These are phyloP conservation scores for Pteromalus puparum DNA, from an alignment of 1,140 invertebrate species.

Conservation along the genomic window DNA sequence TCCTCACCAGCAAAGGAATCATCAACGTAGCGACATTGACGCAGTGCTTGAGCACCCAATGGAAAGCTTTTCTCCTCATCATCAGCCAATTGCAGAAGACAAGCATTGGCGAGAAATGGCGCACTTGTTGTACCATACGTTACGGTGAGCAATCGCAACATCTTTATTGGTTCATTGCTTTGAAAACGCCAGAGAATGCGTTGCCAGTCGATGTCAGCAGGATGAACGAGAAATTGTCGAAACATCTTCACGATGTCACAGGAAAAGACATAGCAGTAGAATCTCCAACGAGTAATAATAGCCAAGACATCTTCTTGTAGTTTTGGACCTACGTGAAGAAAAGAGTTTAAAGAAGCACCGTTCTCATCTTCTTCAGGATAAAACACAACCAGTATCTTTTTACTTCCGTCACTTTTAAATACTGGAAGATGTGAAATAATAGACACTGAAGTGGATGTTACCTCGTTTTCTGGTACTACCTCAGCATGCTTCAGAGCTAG, in stretches of 20 bases:
- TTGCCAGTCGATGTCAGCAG: neutral
- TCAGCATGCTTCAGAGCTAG: neutral
- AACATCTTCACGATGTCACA: slow-evolving; percentile 17
- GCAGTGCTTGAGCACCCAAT: neutral
- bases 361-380: neutral
- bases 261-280: neutral
- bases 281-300: neutral
- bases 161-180: neutral
- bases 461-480: neutral
- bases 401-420: neutral
- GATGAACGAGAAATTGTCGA: neutral
- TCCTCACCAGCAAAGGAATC: neutral
- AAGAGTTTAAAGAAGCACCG: neutral
- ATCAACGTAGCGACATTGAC: neutral
- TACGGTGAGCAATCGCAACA: neutral
- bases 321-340: neutral
- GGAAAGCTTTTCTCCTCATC: neutral
- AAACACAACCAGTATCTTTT: neutral
- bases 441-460: neutral
- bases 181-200: neutral
- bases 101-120: neutral
- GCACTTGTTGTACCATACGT: neutral
- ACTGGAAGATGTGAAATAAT: neutral
- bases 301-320: neutral
- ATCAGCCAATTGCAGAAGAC: neutral